Evolutionary conservation across 2,888 invertebrate species (phyloP), one percentile per base, ranked within the genome.

Genomic region (Dicyrtomina minuta): DNA sequence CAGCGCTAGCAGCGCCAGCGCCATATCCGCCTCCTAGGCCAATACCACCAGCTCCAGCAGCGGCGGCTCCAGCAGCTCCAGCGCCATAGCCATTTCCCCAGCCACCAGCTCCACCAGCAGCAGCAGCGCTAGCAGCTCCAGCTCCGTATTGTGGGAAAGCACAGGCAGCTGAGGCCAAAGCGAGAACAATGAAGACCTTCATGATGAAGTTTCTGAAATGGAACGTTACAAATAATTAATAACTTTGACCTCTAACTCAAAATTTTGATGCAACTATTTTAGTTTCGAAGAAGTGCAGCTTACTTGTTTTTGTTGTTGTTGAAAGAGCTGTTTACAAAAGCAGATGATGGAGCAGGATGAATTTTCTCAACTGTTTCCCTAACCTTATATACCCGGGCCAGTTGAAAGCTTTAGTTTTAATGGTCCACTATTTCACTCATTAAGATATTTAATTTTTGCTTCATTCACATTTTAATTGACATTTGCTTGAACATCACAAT

Each of bases 121-220:
- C 67, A 24, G 56, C 20, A 33, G 24, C 17, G 26, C 61, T 56
- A 5, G 55, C 66, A 13, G 20, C 39, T 10, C 55, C 71, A 8
- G 64, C 73, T n/a, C 53, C 46, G 27, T 66, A 71, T 53, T 75
- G 75, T 20, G 75, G 75, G 1, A 15, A 8, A n/a, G 74, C 72
- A 0, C 27, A 49, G 15, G 72, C 75, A 39, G 60, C 72, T 12
- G 67, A 59, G 51, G 71, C 55, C 26, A 75, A 44, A 24, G 71
- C 72, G 26, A 74, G 55, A 20, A 74, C 20, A 17, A 67, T 55
- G 39, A 73, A 66, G 62, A 24, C 62, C 46, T 70, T 70, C 75
- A 73, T 73, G 24, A 24, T 73, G n/a, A n/a, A n/a, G n/a, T n/a
- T n/a, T n/a, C n/a, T n/a, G n/a, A n/a, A n/a, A n/a, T n/a, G n/a